Conservation (phyloP, 2,888 invertebrate genomes). For the Philopedon plagiatum region DNA sequence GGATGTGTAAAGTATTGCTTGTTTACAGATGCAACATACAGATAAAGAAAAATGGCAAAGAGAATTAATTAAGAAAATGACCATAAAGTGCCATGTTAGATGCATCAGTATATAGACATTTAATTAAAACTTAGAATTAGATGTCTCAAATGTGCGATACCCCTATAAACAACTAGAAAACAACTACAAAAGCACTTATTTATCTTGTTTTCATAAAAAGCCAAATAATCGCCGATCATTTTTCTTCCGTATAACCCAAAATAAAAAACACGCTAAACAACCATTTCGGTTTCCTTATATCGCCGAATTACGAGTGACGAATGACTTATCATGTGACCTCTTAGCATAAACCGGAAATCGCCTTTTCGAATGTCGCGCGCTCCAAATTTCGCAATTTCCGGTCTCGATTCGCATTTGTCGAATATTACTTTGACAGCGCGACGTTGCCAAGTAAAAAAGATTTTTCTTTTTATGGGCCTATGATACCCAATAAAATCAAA, state of each 20-base stretch:
- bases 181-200: slow-evolving; percentile 10
- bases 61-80: too few species aligned
- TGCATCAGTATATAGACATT: too few species aligned
- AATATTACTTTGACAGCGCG: slow-evolving; percentile 19
- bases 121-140: too few species aligned
- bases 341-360: slow-evolving; percentile 35
- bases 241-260: slow-evolving; percentile 20
- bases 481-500: background rate
- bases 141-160: too few species aligned
- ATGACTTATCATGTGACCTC: slow-evolving; percentile 33
- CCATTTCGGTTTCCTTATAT: slow-evolving; percentile 30
- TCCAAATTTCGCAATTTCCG: slow-evolving; percentile 38
- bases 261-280: slow-evolving; percentile 30
- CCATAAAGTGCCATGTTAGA: too few species aligned
- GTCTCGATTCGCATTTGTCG: slow-evolving; percentile 36
- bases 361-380: slow-evolving; percentile 36
- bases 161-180: background rate
- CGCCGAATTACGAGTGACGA: slow-evolving; percentile 21
- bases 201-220: slow-evolving; percentile 18
- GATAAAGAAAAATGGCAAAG: too few species aligned
- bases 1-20: too few species aligned
- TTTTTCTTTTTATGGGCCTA: background rate
- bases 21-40: too few species aligned
- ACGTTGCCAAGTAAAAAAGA: slow-evolving; percentile 10
- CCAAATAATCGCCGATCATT: slow-evolving; percentile 23